Evolutionary conservation across 2,797 vertebrate species (phyloP), one percentile per base, ranked within the genome.

Genomic region (Rhabdomys pumilio): DNA sequence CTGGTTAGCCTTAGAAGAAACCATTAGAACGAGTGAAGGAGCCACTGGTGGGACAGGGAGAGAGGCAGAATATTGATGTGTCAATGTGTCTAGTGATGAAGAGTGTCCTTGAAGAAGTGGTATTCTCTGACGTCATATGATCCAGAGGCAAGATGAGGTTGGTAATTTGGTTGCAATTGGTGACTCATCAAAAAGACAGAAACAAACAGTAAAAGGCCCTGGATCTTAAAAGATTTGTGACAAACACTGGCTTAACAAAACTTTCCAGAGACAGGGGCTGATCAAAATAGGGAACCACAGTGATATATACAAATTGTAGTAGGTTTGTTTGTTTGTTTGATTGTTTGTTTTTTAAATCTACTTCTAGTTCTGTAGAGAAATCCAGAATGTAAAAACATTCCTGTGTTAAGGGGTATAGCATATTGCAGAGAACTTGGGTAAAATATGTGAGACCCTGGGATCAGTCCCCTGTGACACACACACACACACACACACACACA

Each of bases 321-420:
- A 72, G 69, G 34, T 72, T 20, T 55, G 22, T 38, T 53, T 79
- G 31, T 17, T 59, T 44, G 44, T 44, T 53, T 79, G 31, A 9
- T 59, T 44, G 44, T 44, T 44, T 72, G 59, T 75, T 81, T 73
- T 50, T 65, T n/a, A 73, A 38, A 38, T 93, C 55, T 91, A 59
- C 9, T 85, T 92, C n/a, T 89, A 34, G 29, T 6, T 89, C n/a
- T 89, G 24, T 57, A 89, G 89, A 92, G 95, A 82, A 38, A 47
- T 31, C 12, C 14, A 92, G 55, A 89, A 59, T 79, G 50, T 41
- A 63, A 89, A 95, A 86, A 65, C 5, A 44, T 34, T 44, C 19
- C 69, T 31, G 17, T 0, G 6, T 72, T 75, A 44, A 44, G 26
- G 53, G 38, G 44, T 75, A 59, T 29, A 41, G 26, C 10, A 20